Conservation (phyloP, 2,888 invertebrate species). For the Limnephilus rhombicus region DNA sequence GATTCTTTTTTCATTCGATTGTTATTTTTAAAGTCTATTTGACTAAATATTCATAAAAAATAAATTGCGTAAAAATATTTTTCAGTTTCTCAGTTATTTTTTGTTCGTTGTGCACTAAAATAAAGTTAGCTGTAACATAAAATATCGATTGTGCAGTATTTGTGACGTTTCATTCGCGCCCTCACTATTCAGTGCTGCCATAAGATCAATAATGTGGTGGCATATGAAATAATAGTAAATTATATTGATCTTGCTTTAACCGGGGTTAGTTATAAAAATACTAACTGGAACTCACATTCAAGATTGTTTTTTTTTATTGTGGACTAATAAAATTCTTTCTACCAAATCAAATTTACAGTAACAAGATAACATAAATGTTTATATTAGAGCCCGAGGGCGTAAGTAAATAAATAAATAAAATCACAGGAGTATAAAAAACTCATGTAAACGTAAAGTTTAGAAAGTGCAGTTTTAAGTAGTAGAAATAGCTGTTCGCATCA, state of each 20-base stretch:
- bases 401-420: no score
- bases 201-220: not conserved
- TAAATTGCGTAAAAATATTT: not conserved
- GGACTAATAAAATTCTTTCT: not conserved
- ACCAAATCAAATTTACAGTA: not conserved
- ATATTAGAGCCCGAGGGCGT: no score
- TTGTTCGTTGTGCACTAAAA: not conserved
- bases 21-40: not conserved
- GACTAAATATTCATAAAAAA: not conserved
- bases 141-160: not conserved
- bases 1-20: no score
- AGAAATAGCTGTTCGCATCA: no score
- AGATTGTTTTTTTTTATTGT: not conserved
- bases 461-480: no score
- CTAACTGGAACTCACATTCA: not conserved
- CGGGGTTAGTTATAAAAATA: not conserved
- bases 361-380: not conserved
- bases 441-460: no score
- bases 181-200: not conserved
- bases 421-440: no score
- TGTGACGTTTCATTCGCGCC: not conserved
- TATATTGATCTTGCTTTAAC: not conserved
- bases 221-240: not conserved
- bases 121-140: not conserved
- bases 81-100: not conserved